Conservation (phyloP, 2,113 vertebrate genomes). For the Boulengeromyrus knoepffleri region DNA sequence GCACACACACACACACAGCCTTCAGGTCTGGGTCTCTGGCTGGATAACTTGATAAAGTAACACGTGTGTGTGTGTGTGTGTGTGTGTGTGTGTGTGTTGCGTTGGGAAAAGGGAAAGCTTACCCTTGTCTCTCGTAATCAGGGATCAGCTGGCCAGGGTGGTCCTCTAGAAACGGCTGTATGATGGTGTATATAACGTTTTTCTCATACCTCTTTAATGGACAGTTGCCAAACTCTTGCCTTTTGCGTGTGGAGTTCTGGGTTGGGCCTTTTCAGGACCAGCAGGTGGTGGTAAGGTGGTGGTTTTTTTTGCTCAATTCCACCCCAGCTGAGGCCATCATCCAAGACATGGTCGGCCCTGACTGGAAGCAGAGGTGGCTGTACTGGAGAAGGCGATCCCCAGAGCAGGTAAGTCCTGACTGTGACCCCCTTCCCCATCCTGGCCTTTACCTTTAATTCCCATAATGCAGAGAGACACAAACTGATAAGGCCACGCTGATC, state of each 20-base stretch:
- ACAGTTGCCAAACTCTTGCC: neutral
- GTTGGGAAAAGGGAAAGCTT: no score
- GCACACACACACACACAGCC: neutral
- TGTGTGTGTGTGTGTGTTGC: no score
- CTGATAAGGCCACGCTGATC: neutral
- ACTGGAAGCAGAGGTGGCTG: constrained; percentile 92
- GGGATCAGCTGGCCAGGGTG: neutral
- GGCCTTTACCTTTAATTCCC: neutral
- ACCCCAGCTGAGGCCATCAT: constrained; percentile 83
- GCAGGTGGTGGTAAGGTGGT: neutral
- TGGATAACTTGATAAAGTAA: no score
- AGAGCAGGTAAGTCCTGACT: constrained; percentile 73
- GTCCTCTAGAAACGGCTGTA: neutral
- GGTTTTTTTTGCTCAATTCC: no score
- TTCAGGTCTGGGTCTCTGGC: neutral
- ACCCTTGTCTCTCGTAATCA: no score
- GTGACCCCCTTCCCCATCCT: neutral
- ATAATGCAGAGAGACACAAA: neutral
- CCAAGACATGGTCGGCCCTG: constrained; percentile 89
- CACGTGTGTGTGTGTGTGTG: no score
- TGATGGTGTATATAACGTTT: neutral
- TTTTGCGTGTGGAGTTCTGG: neutral
- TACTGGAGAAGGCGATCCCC: constrained; percentile 77
- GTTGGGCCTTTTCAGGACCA: neutral
- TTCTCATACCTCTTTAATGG: neutral